A percentile compares a stretch with the other conserved stretches of the same genome.
phyloP scores from a whole-genome alignment of 1,140 invertebrate genomes.

The Cyrtorhinus lividipennis region DNA sequence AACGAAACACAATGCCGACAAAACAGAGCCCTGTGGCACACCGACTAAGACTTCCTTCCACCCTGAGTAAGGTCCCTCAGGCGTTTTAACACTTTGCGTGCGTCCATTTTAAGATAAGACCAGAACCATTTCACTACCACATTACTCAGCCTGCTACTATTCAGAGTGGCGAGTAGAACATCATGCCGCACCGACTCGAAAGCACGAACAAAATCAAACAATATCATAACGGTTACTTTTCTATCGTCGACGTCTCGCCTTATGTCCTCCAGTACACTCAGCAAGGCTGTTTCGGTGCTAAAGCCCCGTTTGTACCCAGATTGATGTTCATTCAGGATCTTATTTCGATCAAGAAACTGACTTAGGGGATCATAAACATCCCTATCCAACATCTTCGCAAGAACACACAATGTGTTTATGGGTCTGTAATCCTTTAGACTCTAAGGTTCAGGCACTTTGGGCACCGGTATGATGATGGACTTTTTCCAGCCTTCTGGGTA shows the following conservation, averaged over 20 bases:
- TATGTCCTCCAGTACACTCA: neutral
- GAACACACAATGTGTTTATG: neutral
- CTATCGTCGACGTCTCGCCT: neutral
- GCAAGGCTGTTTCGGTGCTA: slow-evolving; percentile 8
- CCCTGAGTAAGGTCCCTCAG: neutral
- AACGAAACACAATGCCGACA: neutral
- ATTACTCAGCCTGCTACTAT: neutral
- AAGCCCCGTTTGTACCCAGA: neutral
- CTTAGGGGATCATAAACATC: neutral
- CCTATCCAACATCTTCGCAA: neutral
- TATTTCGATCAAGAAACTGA: neutral
- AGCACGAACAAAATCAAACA: slow-evolving; percentile 9
- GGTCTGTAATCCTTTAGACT: neutral
- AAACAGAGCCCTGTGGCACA: neutral
- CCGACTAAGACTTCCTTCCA: neutral
- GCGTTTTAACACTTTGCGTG: neutral
- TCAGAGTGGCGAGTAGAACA: neutral
- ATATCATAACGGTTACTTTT: slow-evolving; percentile 1
- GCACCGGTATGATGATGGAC: neutral
- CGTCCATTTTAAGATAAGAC: neutral
- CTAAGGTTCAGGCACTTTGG: neutral
- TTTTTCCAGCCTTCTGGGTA: neutral
- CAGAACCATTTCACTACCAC: neutral
- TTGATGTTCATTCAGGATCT: neutral
- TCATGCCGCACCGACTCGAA: neutral